A percentile compares a stretch with the other conserved stretches of the same genome.
Evolutionary conservation across 2,888 invertebrate genomes (phyloP).

Genomic region (Pterostichus niger): DNA sequence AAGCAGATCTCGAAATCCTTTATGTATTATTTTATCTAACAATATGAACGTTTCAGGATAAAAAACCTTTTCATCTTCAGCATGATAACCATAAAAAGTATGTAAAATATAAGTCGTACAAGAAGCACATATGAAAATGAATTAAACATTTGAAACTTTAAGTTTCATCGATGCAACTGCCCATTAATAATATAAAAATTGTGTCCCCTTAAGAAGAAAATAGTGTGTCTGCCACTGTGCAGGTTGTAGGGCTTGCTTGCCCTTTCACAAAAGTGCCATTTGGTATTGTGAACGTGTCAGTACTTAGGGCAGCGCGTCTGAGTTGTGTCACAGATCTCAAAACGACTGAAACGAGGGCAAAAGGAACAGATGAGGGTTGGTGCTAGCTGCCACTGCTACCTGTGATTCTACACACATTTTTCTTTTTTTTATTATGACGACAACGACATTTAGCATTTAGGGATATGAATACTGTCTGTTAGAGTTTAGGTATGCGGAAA

Average conservation of each 20-base stretch:
- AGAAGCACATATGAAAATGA: no score
- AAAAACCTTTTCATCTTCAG: no score
- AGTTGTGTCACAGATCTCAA: constrained; percentile 44
- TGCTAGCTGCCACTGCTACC: constrained; percentile 39
- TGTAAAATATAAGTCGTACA: no score
- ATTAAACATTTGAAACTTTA: no score
- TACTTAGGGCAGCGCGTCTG: constrained; percentile 74
- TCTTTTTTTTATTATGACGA: constrained; percentile 37
- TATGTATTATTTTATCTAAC: no score
- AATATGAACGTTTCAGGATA: no score
- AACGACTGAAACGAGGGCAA: constrained; percentile 50
- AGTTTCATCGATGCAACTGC: no score
- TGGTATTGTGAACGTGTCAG: constrained; percentile 76
- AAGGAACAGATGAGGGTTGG: constrained; percentile 5
- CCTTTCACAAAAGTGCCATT: constrained; percentile 69
- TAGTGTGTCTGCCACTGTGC: not conserved
- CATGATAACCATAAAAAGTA: no score
- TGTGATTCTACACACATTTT: constrained; percentile 33
- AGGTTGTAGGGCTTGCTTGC: constrained; percentile 23
- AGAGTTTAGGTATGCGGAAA: constrained; percentile 17
- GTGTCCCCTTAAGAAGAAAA: not conserved
- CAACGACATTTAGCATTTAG: constrained; percentile 22
- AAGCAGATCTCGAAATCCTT: no score
- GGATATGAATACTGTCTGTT: constrained; percentile 32
- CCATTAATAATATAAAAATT: not conserved